phyloP scores from a whole-genome alignment of 2,888 invertebrate species.

The Tuta absoluta region DNA sequence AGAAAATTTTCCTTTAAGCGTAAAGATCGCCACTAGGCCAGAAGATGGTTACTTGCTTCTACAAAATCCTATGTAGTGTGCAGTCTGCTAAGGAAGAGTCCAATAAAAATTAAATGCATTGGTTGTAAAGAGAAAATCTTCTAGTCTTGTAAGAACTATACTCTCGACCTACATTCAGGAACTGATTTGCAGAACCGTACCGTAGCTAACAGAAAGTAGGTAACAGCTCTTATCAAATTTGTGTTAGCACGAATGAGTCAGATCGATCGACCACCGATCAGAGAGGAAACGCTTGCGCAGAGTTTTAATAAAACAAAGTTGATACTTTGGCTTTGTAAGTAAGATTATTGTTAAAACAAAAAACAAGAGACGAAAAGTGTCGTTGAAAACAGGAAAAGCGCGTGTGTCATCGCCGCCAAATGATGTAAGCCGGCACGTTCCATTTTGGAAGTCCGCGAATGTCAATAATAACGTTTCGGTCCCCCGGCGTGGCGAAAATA shows the following conservation, averaged over 20 bases:
- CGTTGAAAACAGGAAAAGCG: conserved; percentile 24
- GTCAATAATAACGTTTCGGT: conserved; percentile 78
- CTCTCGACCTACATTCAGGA: conserved; percentile 7
- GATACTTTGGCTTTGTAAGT: conserved; percentile 28
- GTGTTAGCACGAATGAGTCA: conserved; percentile 33
- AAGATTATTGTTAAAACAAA: conserved; percentile 29
- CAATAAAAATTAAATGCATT: neutral
- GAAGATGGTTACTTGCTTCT: neutral
- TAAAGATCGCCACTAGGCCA: conserved; percentile 14
- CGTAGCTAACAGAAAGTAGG: conserved; percentile 32
- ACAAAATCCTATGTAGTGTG: neutral
- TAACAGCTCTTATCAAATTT: conserved; percentile 36
- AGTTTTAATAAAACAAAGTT: conserved; percentile 25
- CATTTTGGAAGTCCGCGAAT: conserved; percentile 73
- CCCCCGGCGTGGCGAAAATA: conserved; percentile 76
- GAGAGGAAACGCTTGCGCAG: conserved; percentile 9
- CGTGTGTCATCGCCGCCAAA: conserved; percentile 33
- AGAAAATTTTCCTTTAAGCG: neutral
- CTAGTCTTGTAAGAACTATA: neutral
- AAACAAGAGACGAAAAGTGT: neutral
- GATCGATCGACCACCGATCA: conserved; percentile 29
- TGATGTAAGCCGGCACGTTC: conserved; percentile 57
- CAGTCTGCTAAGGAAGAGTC: neutral
- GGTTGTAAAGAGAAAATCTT: neutral
- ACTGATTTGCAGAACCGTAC: conserved; percentile 29